A percentile compares a stretch with the other conserved stretches of the same genome.
phyloP scores from a whole-genome alignment of 2,888 invertebrate species.

The Microctonus brassicae region DNA sequence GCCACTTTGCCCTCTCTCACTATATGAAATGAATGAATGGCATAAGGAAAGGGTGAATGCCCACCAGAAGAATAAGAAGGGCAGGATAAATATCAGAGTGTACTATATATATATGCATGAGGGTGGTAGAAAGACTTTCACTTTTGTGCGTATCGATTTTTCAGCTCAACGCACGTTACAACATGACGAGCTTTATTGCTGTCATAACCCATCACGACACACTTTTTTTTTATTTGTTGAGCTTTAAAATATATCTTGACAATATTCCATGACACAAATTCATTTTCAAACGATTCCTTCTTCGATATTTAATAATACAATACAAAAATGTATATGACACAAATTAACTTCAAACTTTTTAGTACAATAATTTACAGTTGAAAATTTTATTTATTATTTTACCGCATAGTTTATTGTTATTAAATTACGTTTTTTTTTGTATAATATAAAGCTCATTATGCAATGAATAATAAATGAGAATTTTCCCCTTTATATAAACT shows the following conservation, averaged over 20 bases:
- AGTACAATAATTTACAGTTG: no score
- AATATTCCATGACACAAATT: not conserved
- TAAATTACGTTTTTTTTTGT: no score
- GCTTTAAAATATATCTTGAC: not conserved
- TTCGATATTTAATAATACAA: no score
- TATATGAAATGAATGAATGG: constrained; percentile 36
- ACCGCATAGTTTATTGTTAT: no score
- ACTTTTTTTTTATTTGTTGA: constrained; percentile 4
- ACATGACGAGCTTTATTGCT: not conserved
- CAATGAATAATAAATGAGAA: not conserved
- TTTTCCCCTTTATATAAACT: not conserved
- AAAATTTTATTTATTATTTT: no score
- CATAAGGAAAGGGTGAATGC: constrained; percentile 47
- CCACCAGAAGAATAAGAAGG: constrained; percentile 46
- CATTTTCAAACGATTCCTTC: no score
- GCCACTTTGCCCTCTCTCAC: constrained; percentile 10
- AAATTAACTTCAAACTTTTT: no score
- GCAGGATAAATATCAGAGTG: constrained; percentile 29
- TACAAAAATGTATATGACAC: no score
- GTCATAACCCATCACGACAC: constrained; percentile 11
- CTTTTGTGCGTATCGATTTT: constrained; percentile 64
- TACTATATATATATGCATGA: constrained; percentile 16
- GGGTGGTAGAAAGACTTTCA: constrained; percentile 44
- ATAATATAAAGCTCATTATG: no score
- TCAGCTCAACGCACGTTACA: constrained; percentile 31